Evolutionary conservation across 2,888 invertebrate species (phyloP), one percentile per base, ranked within the genome.

Genomic region (Gastrophysa polygoni): DNA sequence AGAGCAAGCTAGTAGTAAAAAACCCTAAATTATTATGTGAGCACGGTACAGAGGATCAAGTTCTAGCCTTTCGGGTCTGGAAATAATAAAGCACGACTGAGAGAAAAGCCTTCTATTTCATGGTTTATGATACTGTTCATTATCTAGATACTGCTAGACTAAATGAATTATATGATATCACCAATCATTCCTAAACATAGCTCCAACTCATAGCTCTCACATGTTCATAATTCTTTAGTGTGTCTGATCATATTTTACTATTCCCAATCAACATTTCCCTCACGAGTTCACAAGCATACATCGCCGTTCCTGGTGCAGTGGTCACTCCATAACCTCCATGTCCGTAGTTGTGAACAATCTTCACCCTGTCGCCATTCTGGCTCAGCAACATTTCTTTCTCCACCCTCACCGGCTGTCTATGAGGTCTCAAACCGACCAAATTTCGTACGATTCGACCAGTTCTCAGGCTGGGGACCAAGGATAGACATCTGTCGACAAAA

Each of bases 301-400:
- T 83, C 0, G 92, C 89, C 0, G 95, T 95, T 7, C 96, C 96
- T 24, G 96, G 96, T 4, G 94, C 91, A 34, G 93, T 88, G 63
- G 92, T 91, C 0, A 97, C 91, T 0, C 97, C 97, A 78, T 96
- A 95, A 0, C 95, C 96, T 0, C 96, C 96, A 78, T 97, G 97
- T 0, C 97, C 97, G 77, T 97, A 97, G 80, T 96, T 95, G 78
- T 98, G 97, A 5, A 97, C 89, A 29, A 96, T 85, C 84, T 88
- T 85, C 0, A 83, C 65, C 67, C 78, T 83, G 68, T 83, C 78
- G 1, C 85, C 86, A 29, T 66, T 59, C n/a, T 67, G 17, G 0
- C 34, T 55, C 10, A 48, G 67, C 18, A 78, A 65, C 20, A 73
- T 68, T 75, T 92, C 91, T 0, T 84, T 81, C 74, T 92, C 93